A percentile compares a stretch with the other conserved stretches of the same genome.
phyloP scores from a whole-genome alignment of 2,797 vertebrate genomes.

The Poeciliopsis gracilis region DNA sequence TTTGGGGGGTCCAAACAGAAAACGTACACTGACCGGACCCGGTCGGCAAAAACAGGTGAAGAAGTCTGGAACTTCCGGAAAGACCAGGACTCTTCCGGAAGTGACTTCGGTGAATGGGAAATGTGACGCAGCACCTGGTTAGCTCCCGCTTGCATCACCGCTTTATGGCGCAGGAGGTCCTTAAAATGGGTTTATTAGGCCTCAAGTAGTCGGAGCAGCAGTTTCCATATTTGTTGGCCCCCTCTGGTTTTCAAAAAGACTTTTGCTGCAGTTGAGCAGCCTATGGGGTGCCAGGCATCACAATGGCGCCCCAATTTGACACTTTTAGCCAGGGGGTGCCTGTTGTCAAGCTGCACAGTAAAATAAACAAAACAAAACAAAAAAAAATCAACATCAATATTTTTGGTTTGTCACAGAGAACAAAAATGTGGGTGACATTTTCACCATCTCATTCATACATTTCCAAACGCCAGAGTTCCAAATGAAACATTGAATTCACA shows the following conservation, averaged over 20 bases:
- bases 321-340: too few relatives aligned
- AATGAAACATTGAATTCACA: too few relatives aligned
- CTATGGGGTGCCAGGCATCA: too few relatives aligned
- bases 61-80: background rate
- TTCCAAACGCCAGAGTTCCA: too few relatives aligned
- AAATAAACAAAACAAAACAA: too few relatives aligned
- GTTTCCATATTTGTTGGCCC: background rate
- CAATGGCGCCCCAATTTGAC: too few relatives aligned
- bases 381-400: too few relatives aligned
- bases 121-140: background rate
- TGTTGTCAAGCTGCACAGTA: too few relatives aligned
- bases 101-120: background rate
- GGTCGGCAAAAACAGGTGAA: background rate
- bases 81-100: background rate
- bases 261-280: too few relatives aligned
- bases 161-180: background rate
- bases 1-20: background rate
- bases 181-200: background rate
- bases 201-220: background rate
- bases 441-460: too few relatives aligned
- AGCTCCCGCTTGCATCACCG: background rate
- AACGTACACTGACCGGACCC: background rate
- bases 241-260: background rate
- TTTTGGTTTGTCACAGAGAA: too few relatives aligned
- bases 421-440: too few relatives aligned